These are phyloP conservation scores for Desmodus rotundus DNA, from an alignment of 2,113 vertebrate genomes.

Conservation along the genomic window DNA sequence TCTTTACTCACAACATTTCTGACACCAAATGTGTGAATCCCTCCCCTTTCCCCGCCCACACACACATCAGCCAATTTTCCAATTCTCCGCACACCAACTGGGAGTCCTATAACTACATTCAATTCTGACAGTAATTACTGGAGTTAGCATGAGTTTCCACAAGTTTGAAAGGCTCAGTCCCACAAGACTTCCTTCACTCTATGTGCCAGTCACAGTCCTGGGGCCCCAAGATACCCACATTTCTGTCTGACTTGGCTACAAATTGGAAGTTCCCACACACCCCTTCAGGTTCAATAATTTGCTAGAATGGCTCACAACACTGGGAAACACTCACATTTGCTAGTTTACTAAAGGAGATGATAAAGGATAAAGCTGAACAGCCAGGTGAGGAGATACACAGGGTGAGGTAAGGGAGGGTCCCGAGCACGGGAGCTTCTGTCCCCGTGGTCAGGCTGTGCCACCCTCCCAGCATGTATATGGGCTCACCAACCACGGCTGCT, in stretches of 20 bases:
- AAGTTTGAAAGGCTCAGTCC: background rate
- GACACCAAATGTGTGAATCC: background rate
- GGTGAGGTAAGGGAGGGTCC: background rate
- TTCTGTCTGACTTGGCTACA: background rate
- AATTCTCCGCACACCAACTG: background rate
- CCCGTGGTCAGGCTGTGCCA: background rate
- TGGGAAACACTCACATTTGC: background rate
- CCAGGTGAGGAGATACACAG: background rate
- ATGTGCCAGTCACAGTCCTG: background rate
- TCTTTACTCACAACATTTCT: background rate
- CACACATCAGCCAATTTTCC: background rate
- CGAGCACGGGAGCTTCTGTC: background rate
- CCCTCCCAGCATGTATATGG: background rate
- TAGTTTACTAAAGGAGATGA: background rate
- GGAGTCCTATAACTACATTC: background rate
- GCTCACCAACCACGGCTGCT: background rate
- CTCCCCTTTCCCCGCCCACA: no score
- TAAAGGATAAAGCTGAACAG: background rate
- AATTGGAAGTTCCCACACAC: no score
- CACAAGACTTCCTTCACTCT: background rate
- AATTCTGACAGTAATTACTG: background rate
- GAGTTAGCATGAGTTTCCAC: background rate
- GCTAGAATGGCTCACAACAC: background rate
- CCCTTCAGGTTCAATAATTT: background rate
- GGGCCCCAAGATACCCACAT: background rate